These are phyloP conservation scores for Upupa epops DNA, from an alignment of 2,113 vertebrate genomes.

Conservation along the genomic window DNA sequence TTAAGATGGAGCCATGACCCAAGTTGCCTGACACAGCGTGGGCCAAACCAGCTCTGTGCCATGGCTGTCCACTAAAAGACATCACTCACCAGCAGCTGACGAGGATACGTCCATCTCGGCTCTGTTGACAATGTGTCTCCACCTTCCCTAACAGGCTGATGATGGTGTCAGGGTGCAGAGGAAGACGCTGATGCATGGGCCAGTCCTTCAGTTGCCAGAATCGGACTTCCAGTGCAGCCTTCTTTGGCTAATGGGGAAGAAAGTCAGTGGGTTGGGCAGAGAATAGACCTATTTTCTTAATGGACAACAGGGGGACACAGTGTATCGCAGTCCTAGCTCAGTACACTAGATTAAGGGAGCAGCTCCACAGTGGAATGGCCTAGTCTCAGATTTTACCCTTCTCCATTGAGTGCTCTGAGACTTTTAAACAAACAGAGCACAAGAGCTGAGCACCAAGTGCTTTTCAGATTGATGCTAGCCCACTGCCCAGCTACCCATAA, in stretches of 20 bases:
- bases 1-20: background rate
- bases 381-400: background rate
- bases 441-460: background rate
- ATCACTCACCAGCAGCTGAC: slow-evolving; percentile 65
- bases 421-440: fast-evolving
- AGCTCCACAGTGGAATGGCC: background rate
- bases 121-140: slow-evolving; percentile 32
- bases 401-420: background rate
- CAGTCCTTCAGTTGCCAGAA: slow-evolving; percentile 57
- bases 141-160: slow-evolving; percentile 52
- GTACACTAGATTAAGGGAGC: background rate
- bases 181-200: slow-evolving; percentile 43
- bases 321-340: background rate
- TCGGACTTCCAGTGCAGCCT: background rate
- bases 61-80: background rate
- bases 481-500: background rate
- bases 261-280: background rate
- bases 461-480: background rate
- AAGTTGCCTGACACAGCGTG: background rate
- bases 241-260: slow-evolving; percentile 1
- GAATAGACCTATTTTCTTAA: background rate
- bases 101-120: background rate
- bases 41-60: background rate
- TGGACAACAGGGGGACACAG: background rate
- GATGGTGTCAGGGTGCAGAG: slow-evolving; percentile 1